Conservation (phyloP, 2,797 vertebrate genomes). For the Nannoperca obscura region DNA sequence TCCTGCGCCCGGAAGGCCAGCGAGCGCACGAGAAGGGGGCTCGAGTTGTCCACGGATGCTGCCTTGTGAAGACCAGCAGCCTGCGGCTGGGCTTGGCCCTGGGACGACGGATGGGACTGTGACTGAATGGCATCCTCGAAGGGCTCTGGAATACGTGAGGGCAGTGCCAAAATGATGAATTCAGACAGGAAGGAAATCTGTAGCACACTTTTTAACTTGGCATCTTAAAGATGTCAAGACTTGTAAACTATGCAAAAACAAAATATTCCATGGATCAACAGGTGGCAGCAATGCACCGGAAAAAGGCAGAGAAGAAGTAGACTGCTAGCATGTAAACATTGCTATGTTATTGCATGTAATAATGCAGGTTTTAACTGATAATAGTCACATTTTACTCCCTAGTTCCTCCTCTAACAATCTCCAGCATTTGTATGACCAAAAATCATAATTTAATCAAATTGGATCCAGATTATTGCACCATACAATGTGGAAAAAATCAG, state of each 20-base stretch:
- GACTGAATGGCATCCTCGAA: constrained; percentile 96
- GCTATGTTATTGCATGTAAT: not conserved
- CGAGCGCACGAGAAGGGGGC: constrained; percentile 88
- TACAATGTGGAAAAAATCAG: not conserved
- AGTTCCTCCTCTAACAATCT: not conserved
- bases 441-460: not conserved
- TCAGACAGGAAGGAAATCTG: constrained; percentile 5
- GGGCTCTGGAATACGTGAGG: constrained; percentile 85
- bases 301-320: not conserved
- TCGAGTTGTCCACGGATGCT: constrained; percentile 88
- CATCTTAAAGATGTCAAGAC: not conserved
- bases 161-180: constrained; percentile 12
- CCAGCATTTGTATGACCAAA: not conserved
- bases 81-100: constrained; percentile 73
- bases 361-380: not conserved
- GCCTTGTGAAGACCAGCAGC: constrained; percentile 86
- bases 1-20: constrained; percentile 85
- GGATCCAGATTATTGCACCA: not conserved
- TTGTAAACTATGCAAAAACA: not conserved
- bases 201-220: not conserved
- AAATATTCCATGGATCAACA: not conserved
- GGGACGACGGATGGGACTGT: constrained; percentile 84
- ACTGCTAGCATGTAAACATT: not conserved
- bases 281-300: not conserved
- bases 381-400: not conserved